phyloP scores from a whole-genome alignment of 2,113 vertebrate species.

The Tringa solitaria region DNA sequence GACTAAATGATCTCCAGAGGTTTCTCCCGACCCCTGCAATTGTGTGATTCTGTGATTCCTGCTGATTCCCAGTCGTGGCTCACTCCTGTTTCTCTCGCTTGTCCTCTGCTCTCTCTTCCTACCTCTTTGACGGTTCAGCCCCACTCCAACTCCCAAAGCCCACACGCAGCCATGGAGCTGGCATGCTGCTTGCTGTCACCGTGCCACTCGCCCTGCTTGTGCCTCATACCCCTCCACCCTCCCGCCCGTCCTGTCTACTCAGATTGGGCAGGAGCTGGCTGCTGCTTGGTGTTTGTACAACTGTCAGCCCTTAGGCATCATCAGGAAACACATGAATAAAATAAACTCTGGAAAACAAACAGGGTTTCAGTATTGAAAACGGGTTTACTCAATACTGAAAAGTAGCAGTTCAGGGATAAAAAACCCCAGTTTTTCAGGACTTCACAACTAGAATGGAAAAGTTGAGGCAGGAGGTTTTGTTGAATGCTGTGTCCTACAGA shows the following conservation, averaged over 20 bases:
- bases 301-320: not conserved
- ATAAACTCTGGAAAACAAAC: not conserved
- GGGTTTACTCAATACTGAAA: not conserved
- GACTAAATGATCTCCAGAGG: no score
- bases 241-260: not conserved
- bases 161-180: accelerated
- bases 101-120: not conserved
- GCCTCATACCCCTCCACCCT: not conserved
- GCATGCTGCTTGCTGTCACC: accelerated
- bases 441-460: not conserved
- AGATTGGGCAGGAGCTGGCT: not conserved
- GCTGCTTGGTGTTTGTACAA: not conserved
- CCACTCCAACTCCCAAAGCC: not conserved
- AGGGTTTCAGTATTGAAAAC: not conserved
- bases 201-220: accelerated
- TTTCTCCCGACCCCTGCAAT: no score
- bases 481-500: not conserved
- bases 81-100: not conserved
- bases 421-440: not conserved
- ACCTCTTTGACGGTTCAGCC: not conserved
- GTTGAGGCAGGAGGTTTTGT: not conserved
- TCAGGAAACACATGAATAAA: not conserved
- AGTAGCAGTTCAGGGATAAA: not conserved
- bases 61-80: not conserved
- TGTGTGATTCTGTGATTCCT: not conserved